A percentile compares a stretch with the other conserved stretches of the same genome.
Conservation (phyloP, 2,888 invertebrate species). For the Agriopis leucophaearia region DNA sequence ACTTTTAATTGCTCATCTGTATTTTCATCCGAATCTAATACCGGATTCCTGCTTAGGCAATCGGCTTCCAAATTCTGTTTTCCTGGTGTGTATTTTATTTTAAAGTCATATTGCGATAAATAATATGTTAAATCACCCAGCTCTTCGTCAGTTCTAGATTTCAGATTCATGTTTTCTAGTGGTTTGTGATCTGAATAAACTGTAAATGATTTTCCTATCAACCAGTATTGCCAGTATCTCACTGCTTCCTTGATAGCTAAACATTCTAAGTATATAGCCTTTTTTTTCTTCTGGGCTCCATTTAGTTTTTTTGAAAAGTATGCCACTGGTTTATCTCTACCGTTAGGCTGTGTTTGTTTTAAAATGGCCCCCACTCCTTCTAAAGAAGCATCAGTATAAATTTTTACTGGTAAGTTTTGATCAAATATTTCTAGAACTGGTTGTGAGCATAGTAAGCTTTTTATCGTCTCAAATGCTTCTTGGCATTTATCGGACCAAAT, state of each 20-base stretch:
- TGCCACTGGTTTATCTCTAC: too few species aligned
- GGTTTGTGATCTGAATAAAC: constrained; percentile 37
- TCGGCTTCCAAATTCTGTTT: neutral
- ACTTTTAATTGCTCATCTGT: too few species aligned
- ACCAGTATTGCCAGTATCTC: too few species aligned
- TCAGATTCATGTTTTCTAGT: constrained; percentile 46
- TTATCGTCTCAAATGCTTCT: neutral
- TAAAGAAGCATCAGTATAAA: neutral
- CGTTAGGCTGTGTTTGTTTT: too few species aligned
- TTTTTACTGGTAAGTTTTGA: neutral
- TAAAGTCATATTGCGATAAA: neutral
- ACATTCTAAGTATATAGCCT: too few species aligned
- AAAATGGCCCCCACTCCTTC: neutral
- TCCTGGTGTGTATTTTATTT: neutral
- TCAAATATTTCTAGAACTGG: constrained; percentile 4
- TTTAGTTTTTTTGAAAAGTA: too few species aligned
- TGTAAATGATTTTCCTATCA: too few species aligned
- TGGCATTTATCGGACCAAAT: neutral
- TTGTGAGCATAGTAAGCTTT: neutral
- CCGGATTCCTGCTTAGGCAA: too few species aligned
- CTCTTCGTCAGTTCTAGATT: constrained; percentile 49
- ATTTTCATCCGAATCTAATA: too few species aligned
- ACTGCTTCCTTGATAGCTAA: too few species aligned
- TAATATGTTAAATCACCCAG: constrained; percentile 44
- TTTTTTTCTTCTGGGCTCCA: too few species aligned